Evolutionary conservation across 1,140 invertebrate genomes (phyloP), one percentile per base, ranked within the genome.

Genomic region (Chymomyza costata): DNA sequence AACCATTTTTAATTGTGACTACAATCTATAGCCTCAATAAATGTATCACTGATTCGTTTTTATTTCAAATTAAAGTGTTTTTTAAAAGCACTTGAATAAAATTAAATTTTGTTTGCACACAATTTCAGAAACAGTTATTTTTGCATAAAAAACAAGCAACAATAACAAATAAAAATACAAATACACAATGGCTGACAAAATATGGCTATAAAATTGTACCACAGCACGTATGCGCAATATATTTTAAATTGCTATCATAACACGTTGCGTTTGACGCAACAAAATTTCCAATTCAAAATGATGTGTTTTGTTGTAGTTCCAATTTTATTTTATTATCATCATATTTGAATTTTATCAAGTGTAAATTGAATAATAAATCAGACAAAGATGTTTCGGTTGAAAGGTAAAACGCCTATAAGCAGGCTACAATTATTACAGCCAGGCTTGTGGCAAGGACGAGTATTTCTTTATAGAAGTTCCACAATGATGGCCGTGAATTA

Each of bases 281-380:
- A 46, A 39, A n/a, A n/a, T n/a, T 53, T 58, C 35, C 14, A 47
- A 41, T 58, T 53, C 28, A 52, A n/a, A n/a, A n/a, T n/a, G n/a
- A n/a, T n/a, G n/a, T n/a, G n/a, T 46, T 60, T 45, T 44, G 43
- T 48, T 52, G 56, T 65, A 65, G 55, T 54, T 65, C 57, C 54
- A 66, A 65, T 58, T n/a, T n/a, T n/a, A n/a, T n/a, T n/a, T 51
- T 55, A 73, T 74, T 69, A 70, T 65, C 47, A 53, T 44, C 46
- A 55, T 53, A 54, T 43, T 71, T 57, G 44, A 50, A 49, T 16
- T 15, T 48, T 10, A 40, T 14, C 32, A 56, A 52, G 50, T 52
- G 48, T 37, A 68, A 73, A 68, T 73, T 64, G 55, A 63, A 73
- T 74, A 60, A 68, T 65, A 47, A 50, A 47, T 28, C 49, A 25